Evolutionary conservation across 2,113 vertebrate species (phyloP), one percentile per base, ranked within the genome.

Genomic region (Probosciger aterrimus): DNA sequence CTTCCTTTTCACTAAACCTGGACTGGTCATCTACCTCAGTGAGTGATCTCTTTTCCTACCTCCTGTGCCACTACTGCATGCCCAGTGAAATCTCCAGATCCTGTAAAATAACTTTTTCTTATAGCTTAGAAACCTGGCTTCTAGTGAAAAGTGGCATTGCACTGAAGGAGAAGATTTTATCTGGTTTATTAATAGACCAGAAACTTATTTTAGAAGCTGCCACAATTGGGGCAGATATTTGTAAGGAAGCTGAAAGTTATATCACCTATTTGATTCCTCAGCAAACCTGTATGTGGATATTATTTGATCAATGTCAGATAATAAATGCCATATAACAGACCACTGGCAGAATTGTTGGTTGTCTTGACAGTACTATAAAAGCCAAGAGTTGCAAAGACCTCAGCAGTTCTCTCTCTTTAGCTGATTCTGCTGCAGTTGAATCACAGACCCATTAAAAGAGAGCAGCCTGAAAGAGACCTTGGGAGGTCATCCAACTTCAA

Each of bases 41-140:
- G 23, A 50, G 9, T 6, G 4, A 67, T 19, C 68, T 41, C 5
- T 37, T n/a, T 41, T 37, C 31, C 79, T 31, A 65, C 33, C 41
- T 57, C 18, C 39, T 55, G 33, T 46, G 35, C 28, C 44, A 30
- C 22, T n/a, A n/a, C 47, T 55, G 27, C 14, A 4, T 3, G 13
- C 23, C 11, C n/a, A 79, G 55, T 14, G 27, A 80, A 65, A 46
- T 23, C 24, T 37, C 35, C 33, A 3, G 16, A 43, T 64, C 20
- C 39, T 47, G 10, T 65, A 63, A 75, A 82, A 41, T 16, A 74
- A 31, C 7, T 1, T 37, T 74, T 37, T 44, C 53, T 52, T 73
- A 28, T 3, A 46, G 20, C 13, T 83, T 20, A 76, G n/a, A 75
- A 69, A n/a, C 10, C n/a, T 59, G 14, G 4, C 0, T 1, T 7